Evolutionary conservation across 1,140 invertebrate species (phyloP).

Genomic region (Wiebesia pumilae): DNA sequence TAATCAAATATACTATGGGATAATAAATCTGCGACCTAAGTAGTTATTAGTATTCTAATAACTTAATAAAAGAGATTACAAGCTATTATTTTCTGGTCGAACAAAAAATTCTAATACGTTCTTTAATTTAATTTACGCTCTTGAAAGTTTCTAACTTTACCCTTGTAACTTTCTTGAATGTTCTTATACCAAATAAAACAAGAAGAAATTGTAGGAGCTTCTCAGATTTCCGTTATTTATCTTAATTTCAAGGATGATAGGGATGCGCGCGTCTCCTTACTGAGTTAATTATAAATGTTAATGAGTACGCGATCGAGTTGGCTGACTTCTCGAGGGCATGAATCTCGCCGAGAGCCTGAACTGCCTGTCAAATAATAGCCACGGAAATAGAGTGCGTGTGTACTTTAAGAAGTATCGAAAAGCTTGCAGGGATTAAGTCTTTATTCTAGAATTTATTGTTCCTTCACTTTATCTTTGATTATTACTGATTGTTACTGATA

Average conservation of each 20-base stretch:
- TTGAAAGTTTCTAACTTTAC: background rate
- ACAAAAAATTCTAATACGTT: too few species aligned
- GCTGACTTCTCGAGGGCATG: slow-evolving; percentile 52
- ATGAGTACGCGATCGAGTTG: slow-evolving; percentile 76
- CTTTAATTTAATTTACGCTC: too few species aligned
- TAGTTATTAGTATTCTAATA: too few species aligned
- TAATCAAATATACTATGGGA: too few species aligned
- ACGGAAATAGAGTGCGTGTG: slow-evolving; percentile 70
- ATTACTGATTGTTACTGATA: background rate
- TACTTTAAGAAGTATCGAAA: slow-evolving; percentile 23
- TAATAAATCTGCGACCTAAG: too few species aligned
- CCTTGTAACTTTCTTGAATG: too few species aligned
- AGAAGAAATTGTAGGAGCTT: background rate
- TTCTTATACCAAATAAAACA: background rate
- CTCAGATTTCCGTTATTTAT: background rate
- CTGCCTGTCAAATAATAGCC: slow-evolving; percentile 68
- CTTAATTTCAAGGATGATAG: background rate
- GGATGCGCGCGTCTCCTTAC: background rate
- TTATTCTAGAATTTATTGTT: background rate
- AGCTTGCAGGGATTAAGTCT: background rate
- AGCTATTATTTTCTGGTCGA: too few species aligned
- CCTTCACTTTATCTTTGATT: background rate
- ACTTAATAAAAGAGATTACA: too few species aligned
- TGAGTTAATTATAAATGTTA: slow-evolving; percentile 75
- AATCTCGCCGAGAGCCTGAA: background rate